Base-by-base conservation (phyloP, 2,113 vertebrate genomes). In the Prinia subflava region DNA sequence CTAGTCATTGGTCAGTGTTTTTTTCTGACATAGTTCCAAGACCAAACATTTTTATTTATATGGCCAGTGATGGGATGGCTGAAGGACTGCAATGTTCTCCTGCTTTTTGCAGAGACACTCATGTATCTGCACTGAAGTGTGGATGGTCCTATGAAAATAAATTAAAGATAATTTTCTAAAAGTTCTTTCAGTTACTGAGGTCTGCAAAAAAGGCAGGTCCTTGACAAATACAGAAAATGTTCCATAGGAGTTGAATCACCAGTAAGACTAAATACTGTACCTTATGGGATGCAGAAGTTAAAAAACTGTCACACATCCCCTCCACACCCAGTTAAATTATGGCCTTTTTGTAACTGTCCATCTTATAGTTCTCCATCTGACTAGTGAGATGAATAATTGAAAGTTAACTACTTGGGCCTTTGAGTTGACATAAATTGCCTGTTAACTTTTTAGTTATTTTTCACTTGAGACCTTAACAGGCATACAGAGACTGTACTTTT, bases 101-200 rank as follows among this genome's bases (percentile, higher is more conserved):
- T 35, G 39, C 14, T 74, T 11, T 42, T 47, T 46, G 14, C 4
- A 68, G 31, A 75, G 24, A 79, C 27, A 41, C 22, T 23, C 13
- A 33, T 2, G 2, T 6, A 27, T 8, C 50, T 92, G 49, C 0
- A 1, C 28, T 71, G 18, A 39, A 50, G 21, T n/a, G 7, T 7
- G 3, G 42, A 68, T 4, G 4, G 50, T 56, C 19, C 35, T 80
- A 14, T 42, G 17, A 83, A 74, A 7, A 53, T 11, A 12, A 91
- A 84, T 44, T 57, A 67, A 84, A 50, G 10, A 79, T 83, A 87
- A 46, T 15, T 62, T 75, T 30, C 21, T 31, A 37, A 31, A 76
- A 74, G 27, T 25, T 68, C 27, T 76, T 78, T 82, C 41, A 76
- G 0, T 59, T 70, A 74, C 12, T 65, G 41, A 77, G 5, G 25